Conservation (phyloP, 2,797 vertebrate species). For the Catamblyrhynchus diadema region DNA sequence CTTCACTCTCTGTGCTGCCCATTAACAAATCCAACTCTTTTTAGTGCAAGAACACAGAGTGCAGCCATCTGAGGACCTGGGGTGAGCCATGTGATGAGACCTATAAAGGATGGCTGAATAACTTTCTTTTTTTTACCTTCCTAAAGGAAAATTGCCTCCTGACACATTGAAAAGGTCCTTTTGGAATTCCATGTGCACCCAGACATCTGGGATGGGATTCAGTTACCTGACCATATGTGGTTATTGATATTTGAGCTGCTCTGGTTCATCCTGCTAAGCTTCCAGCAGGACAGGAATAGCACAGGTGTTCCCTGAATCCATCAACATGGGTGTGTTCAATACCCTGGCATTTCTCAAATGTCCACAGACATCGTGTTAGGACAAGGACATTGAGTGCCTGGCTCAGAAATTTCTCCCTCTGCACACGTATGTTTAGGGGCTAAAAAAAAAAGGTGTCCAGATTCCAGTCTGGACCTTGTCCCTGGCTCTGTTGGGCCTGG, state of each 20-base stretch:
- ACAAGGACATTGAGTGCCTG: background rate
- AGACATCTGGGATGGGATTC: background rate
- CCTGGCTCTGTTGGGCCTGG: background rate
- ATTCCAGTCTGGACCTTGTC: background rate
- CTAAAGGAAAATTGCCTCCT: background rate
- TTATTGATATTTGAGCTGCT: background rate
- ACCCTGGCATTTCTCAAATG: background rate
- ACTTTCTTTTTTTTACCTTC: background rate
- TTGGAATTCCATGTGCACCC: background rate
- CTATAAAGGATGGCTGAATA: background rate
- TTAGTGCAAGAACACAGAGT: background rate
- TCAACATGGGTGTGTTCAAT: background rate
- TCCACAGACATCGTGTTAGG: background rate
- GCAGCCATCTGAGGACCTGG: background rate
- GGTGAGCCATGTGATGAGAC: background rate
- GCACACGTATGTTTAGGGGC: rapidly evolving
- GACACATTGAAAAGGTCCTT: background rate
- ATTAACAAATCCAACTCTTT: background rate
- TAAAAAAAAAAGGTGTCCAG: background rate
- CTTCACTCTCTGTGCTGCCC: background rate
- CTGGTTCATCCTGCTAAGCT: background rate
- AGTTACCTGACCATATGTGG: background rate
- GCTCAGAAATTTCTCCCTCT: background rate
- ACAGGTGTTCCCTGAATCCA: background rate
- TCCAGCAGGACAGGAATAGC: background rate